Conservation (phyloP, 2,113 vertebrate species). For the Galemys pyrenaicus region DNA sequence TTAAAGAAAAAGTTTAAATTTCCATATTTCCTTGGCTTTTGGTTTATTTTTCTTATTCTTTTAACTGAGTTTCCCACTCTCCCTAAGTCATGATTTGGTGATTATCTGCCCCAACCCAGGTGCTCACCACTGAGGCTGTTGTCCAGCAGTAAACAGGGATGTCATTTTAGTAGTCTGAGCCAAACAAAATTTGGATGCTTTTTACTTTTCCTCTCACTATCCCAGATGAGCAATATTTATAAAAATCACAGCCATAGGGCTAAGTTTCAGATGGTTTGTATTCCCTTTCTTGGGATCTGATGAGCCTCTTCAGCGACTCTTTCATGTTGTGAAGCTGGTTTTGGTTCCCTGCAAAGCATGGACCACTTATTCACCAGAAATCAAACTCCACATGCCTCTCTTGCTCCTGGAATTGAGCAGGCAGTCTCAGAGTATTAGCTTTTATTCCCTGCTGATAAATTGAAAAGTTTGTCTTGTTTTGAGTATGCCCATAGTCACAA, state of each 20-base stretch:
- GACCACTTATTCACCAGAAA: not conserved
- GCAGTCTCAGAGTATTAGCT: not conserved
- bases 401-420: not conserved
- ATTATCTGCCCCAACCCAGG: rapidly evolving
- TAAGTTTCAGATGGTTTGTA: not conserved
- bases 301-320: not conserved
- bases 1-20: not conserved
- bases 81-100: not conserved
- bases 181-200: not conserved
- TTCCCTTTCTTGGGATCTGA: not conserved
- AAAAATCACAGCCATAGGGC: not conserved
- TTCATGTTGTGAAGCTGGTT: not conserved
- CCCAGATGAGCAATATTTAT: not conserved
- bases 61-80: not conserved
- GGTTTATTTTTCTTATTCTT: not conserved
- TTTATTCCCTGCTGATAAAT: slow-evolving; percentile 8
- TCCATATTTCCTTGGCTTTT: not conserved
- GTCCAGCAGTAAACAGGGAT: not conserved
- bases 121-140: not conserved
- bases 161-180: not conserved
- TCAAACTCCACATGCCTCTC: not conserved
- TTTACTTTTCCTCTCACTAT: not conserved
- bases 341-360: not conserved
- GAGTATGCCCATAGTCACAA: not conserved
- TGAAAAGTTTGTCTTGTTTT: slow-evolving; percentile 21